Conservation (phyloP, 2,888 invertebrate species). For the Drosophila meridionalis region DNA sequence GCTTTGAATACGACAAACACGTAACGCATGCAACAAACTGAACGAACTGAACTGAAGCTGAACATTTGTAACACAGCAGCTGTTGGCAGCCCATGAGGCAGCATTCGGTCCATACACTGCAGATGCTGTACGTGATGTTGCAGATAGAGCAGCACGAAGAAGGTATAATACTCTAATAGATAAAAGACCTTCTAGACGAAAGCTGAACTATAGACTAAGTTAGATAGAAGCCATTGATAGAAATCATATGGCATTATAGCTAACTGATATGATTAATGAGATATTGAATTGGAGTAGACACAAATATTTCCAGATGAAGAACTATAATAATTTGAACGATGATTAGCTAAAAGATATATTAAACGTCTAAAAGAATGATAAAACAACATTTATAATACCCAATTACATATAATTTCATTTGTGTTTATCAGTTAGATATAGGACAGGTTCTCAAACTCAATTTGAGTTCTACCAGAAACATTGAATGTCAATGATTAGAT, state of each 20-base stretch:
- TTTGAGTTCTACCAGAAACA: no score
- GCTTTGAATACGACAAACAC: slow-evolving; percentile 30
- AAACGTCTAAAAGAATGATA: no score
- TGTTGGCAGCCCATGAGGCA: slow-evolving; percentile 21
- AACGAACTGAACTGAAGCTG: slow-evolving; percentile 14
- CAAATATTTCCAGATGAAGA: no score
- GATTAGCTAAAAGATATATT: neutral
- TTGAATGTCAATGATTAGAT: no score
- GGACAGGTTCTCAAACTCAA: no score
- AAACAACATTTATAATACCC: no score
- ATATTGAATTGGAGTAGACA: no score
- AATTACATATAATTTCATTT: no score
- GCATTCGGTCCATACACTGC: slow-evolving; percentile 16
- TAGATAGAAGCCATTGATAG: no score
- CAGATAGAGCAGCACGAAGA: neutral
- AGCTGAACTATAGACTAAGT: neutral
- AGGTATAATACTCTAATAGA: neutral
- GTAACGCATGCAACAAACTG: slow-evolving; percentile 25
- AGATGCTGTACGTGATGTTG: slow-evolving; percentile 36
- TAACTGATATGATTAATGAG: no score
- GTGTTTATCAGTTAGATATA: no score
- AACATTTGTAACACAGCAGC: slow-evolving; percentile 23
- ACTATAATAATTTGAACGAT: no score
- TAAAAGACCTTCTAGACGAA: neutral
- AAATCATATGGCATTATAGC: neutral